Base-by-base conservation (phyloP, 2,797 vertebrate species). In the Synanceia verrucosa region DNA sequence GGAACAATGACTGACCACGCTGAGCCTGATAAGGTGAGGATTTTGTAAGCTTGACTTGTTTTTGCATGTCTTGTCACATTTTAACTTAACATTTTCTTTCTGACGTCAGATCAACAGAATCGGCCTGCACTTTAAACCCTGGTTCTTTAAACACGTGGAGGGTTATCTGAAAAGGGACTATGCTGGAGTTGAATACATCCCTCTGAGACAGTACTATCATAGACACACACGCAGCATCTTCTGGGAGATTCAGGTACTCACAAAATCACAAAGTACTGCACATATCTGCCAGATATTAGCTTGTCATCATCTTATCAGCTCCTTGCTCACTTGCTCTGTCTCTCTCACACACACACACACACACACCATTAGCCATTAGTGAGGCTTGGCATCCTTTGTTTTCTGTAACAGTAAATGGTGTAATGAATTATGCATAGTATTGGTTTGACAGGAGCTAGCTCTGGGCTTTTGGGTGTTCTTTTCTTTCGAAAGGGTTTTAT, bases 161-260 rank as follows among this genome's bases (percentile, higher is more conserved):
- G 89, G 94, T 23, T 97, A 94, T 89, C 90, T 98, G 88, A 95
- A 88, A 76, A 82, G 76, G 7, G 90, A 94, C 81, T 62, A 6
- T 5, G 78, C 78, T 9, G 96, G 93, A 56, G 92, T 93, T 8
- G 98, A 99, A 50, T 99, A 97, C 88, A 96, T 99, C 81, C 98
- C 98, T 39, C 87, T 99, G 56, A 94, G 98, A 48, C 97, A 99
- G 21, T 99, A 99, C 82, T 99, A 99, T 81, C 98, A 99, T 86
- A 94, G 98, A 65, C 98, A 99, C 85, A 99, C 98, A 1, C 96
- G 96, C 78, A 99, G 98, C 87, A 97, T 99, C 93, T 99, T 99
- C 94, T 99, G 98, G 98, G 98, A 99, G 85, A 93, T 99, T 37
- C 97, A 98, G 91, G 97, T 99, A 92, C 26, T 21, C 53, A 39